Base-by-base conservation (phyloP, 2,888 invertebrate genomes). In the Lymantria monacha region DNA sequence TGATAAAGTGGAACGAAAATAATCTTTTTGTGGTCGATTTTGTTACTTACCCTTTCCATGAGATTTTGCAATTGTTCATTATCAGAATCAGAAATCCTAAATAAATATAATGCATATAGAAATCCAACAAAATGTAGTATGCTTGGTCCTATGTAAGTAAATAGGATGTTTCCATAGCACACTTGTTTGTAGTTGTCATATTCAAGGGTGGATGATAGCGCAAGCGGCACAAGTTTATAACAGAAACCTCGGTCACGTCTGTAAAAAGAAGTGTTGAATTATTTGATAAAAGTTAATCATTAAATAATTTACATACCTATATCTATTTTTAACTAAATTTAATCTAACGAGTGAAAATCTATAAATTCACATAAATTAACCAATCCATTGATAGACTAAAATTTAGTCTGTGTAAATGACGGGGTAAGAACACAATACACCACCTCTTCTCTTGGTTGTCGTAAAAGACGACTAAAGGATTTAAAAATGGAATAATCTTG, bases 11-110 rank as follows among this genome's bases (percentile, higher is more conserved):
- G 7, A 10, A 33, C 5, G 2, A 33, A 33, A 33, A 3, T 33
- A 33, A 8, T 33, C 2, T 10, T 22, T 22, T 22, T 22, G 5
- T 22, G 22, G 5, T 22, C 22, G 5, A 22, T 22, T 22, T 33
- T 33, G n/a, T 33, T 42, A 74, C 88, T 87, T 72, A 95, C 96
- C 68, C 96, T 92, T 81, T 97, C 97, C 93, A 96, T 96, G 46
- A 97, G 88, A 85, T 95, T 95, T 68, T 96, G 96, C 47, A 97
- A 80, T 69, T 96, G 96, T 75, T 97, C 96, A 74, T 96, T 96
- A 76, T 96, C 96, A 33, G 94, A 94, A 76, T 96, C 96, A 33
- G 94, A 94, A 61, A 94, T 92, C 67, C 96, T 92, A 76, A 96
- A 95, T 46, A 96, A 87, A 71, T 94, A 93, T 48, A 96, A 88